Evolutionary conservation across 53 echinoderm and acorn worm genomes (phyloP).

Genomic region (Stichopus horrens): DNA sequence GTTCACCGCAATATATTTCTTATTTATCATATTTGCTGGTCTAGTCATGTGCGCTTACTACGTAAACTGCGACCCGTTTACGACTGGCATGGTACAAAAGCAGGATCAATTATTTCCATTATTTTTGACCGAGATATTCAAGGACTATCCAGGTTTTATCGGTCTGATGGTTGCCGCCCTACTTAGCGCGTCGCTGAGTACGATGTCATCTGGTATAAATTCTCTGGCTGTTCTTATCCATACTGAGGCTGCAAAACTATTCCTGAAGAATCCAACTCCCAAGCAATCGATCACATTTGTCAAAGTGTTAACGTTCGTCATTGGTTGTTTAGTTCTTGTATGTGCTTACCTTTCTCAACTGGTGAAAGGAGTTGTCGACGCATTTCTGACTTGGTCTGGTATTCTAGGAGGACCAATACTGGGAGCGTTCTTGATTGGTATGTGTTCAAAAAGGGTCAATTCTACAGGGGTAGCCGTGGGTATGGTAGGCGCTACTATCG

Average conservation of each 20-base stretch:
- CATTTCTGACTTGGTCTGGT: not conserved
- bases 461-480: not conserved
- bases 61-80: not conserved
- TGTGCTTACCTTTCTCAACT: not conserved
- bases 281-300: not conserved
- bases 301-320: not conserved
- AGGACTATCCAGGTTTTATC: not conserved
- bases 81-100: not conserved
- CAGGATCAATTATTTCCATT: not conserved
- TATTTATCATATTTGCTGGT: too few species aligned
- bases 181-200: not conserved
- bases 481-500: not conserved
- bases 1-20: not conserved
- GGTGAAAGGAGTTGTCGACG: not conserved
- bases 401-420: not conserved
- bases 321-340: not conserved
- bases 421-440: not conserved
- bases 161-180: not conserved
- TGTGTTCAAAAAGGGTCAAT: not conserved
- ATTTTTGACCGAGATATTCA: not conserved
- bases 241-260: not conserved
- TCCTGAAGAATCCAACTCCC: conserved; percentile 7
- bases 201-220: conserved; percentile 1
- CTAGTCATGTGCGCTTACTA: not conserved
- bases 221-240: not conserved